These are phyloP conservation scores for Neolamprologus longior DNA, from an alignment of 2,113 vertebrate genomes.

Conservation along the genomic window DNA sequence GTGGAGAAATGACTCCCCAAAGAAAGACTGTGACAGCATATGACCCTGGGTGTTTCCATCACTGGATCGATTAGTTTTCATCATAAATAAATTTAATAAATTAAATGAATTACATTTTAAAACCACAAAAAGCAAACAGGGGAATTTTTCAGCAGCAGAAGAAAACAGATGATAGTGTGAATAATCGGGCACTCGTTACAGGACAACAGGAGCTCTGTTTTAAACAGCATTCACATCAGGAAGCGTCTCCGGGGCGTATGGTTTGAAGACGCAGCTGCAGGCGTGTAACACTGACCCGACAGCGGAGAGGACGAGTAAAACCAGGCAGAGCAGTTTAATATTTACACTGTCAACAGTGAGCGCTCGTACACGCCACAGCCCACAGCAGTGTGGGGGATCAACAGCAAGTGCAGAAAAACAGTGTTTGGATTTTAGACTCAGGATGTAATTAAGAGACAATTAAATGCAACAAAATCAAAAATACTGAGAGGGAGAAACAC, in stretches of 20 bases:
- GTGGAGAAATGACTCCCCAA: background rate
- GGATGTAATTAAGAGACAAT: background rate
- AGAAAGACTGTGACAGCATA: background rate
- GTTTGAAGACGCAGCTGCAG: background rate
- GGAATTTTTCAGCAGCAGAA: background rate
- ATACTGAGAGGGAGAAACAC: background rate
- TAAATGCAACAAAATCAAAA: background rate
- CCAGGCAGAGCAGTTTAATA: background rate
- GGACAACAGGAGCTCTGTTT: background rate
- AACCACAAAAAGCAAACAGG: background rate
- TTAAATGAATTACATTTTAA: background rate
- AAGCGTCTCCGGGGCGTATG: background rate
- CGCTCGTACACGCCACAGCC: background rate
- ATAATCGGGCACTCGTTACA: background rate
- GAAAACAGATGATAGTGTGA: background rate
- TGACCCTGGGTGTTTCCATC: background rate
- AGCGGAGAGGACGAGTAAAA: background rate
- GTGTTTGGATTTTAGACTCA: background rate
- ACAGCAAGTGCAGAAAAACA: background rate
- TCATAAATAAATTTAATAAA: fast-evolving
- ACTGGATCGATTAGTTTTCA: background rate
- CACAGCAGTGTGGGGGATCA: background rate
- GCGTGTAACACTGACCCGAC: background rate
- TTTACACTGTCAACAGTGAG: constrained; percentile 24
- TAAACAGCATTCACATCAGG: fast-evolving